phyloP scores from a whole-genome alignment of 2,888 invertebrate species.

The Phaedon cochleariae region DNA sequence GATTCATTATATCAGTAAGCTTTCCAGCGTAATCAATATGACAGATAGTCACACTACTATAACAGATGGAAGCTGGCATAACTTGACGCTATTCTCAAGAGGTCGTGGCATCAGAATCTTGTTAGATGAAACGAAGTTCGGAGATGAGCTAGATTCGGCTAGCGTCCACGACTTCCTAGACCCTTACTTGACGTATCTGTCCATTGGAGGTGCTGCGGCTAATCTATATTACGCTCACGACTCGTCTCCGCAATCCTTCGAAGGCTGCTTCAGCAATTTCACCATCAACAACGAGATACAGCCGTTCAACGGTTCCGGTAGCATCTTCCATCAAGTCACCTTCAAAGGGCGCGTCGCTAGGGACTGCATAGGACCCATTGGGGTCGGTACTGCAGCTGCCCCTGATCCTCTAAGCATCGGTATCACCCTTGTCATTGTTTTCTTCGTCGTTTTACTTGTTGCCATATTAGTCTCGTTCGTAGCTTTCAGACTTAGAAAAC shows the following conservation, averaged over 20 bases:
- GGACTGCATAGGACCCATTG: constrained; percentile 81
- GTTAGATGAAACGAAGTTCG: constrained; percentile 74
- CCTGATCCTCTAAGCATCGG: constrained; percentile 92
- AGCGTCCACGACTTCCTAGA: constrained; percentile 92
- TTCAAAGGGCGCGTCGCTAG: constrained; percentile 76
- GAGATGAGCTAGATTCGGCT: constrained; percentile 86
- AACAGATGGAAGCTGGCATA: constrained; percentile 90
- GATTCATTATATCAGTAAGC: constrained; percentile 81
- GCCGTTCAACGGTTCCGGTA: constrained; percentile 88
- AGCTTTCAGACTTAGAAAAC: constrained; percentile 88
- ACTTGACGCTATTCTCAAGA: constrained; percentile 77
- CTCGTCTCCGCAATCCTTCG: constrained; percentile 72
- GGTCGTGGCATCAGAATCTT: constrained; percentile 76
- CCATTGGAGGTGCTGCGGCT: constrained; percentile 79
- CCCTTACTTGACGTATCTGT: constrained; percentile 83
- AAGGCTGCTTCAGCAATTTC: constrained; percentile 91
- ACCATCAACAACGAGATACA: constrained; percentile 89
- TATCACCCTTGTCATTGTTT: constrained; percentile 91
- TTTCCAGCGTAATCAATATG: constrained; percentile 84
- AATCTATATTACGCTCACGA: constrained; percentile 68
- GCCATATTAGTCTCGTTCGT: constrained; percentile 91
- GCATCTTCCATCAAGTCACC: constrained; percentile 76
- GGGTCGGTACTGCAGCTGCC: constrained; percentile 78
- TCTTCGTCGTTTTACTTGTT: constrained; percentile 89
- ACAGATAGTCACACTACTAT: constrained; percentile 72